phyloP scores from a whole-genome alignment of 2,113 vertebrate species.

The Passer domesticus region DNA sequence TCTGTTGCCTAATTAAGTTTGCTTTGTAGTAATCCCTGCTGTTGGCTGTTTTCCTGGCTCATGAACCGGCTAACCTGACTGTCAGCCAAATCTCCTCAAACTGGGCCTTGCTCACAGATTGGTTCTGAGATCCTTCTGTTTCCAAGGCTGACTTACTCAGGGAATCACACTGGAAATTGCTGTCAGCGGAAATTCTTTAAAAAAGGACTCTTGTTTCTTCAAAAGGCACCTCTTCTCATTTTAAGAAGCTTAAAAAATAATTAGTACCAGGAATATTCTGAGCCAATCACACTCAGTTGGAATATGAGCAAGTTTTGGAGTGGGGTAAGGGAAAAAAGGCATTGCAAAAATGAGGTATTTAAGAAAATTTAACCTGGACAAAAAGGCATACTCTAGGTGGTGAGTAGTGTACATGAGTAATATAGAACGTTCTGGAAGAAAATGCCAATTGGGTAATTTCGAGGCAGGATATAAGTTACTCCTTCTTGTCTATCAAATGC shows the following conservation, averaged over 20 bases:
- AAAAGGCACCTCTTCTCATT: not conserved
- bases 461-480: not conserved
- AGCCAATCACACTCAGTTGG: not conserved
- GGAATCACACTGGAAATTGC: not conserved
- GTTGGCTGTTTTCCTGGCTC: slow-evolving; percentile 1
- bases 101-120: not conserved
- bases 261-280: not conserved
- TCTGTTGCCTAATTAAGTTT: slow-evolving; percentile 59
- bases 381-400: not conserved
- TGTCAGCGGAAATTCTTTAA: not conserved
- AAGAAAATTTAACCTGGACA: not conserved
- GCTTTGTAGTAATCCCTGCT: slow-evolving; percentile 45
- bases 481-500: not conserved
- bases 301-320: not conserved
- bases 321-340: not conserved
- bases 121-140: not conserved
- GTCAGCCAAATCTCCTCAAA: not conserved
- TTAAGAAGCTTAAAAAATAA: not conserved
- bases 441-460: not conserved
- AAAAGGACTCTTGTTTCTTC: not conserved
- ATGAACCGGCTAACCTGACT: not conserved
- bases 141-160: not conserved
- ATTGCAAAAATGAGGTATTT: not conserved
- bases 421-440: not conserved
- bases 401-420: not conserved